These are phyloP conservation scores for Entelurus aequoreus DNA, from an alignment of 2,113 vertebrate species.

Conservation along the genomic window DNA sequence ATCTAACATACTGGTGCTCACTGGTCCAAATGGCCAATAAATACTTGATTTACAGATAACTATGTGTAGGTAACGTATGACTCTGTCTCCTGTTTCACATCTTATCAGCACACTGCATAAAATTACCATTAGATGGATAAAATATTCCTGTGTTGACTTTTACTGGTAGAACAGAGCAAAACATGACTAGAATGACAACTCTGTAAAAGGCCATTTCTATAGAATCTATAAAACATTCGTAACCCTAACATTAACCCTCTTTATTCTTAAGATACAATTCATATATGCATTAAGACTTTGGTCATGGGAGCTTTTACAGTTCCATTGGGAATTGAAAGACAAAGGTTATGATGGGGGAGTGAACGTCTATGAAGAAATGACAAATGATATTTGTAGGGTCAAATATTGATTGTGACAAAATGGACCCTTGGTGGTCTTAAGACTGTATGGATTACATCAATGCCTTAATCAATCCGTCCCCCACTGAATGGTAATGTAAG, in stretches of 20 bases:
- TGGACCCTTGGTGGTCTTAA: slow-evolving; percentile 64
- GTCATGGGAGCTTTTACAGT: slow-evolving; percentile 42
- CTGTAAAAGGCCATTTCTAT: slow-evolving; percentile 26
- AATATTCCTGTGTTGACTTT: not conserved
- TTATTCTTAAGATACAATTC: slow-evolving; percentile 29
- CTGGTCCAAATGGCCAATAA: slow-evolving; percentile 37
- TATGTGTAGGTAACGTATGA: slow-evolving; percentile 44
- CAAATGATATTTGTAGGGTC: slow-evolving; percentile 66
- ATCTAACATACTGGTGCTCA: slow-evolving; percentile 16
- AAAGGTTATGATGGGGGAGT: slow-evolving; percentile 26
- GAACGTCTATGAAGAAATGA: slow-evolving; percentile 41
- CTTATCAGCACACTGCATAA: slow-evolving; percentile 56
- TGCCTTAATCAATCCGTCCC: slow-evolving; percentile 49
- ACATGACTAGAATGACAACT: slow-evolving; percentile 28
- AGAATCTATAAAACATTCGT: slow-evolving; percentile 14
- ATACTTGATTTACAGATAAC: slow-evolving; percentile 35
- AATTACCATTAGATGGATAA: slow-evolving; percentile 55
- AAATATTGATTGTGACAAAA: slow-evolving; percentile 65
- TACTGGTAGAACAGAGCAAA: slow-evolving; percentile 17
- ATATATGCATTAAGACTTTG: slow-evolving; percentile 40
- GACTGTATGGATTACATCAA: slow-evolving; percentile 58
- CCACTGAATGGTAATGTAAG: slow-evolving; percentile 34
- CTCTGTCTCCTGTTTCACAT: slow-evolving; percentile 47
- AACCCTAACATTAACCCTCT: slow-evolving; percentile 9
- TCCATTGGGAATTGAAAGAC: slow-evolving; percentile 40